Evolutionary conservation across 2,113 vertebrate species (phyloP).

Genomic region (Marmota monax): DNA sequence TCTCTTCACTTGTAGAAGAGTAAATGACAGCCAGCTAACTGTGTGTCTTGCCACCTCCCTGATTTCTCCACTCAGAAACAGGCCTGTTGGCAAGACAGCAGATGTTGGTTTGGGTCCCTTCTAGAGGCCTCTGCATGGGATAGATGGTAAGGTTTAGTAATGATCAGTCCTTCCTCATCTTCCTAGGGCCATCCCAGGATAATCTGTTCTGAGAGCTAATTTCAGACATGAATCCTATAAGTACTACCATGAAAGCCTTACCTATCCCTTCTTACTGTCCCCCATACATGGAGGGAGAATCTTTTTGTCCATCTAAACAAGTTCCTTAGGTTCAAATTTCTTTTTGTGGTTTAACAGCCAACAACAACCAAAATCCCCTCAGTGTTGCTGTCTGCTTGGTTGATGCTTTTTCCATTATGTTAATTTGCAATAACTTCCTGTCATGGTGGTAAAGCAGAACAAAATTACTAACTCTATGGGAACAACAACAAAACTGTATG

Average conservation of each 20-base stretch:
- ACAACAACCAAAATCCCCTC: background rate
- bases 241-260: background rate
- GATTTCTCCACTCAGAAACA: background rate
- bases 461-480: background rate
- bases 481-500: background rate
- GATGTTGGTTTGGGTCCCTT: background rate
- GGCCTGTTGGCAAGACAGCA: background rate
- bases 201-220: background rate
- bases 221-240: background rate
- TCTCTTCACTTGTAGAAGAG: background rate
- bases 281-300: background rate
- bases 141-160: background rate
- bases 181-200: background rate
- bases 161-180: background rate
- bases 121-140: background rate
- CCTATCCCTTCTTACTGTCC: background rate
- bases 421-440: background rate
- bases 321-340: slow-evolving; percentile 31
- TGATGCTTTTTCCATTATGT: background rate
- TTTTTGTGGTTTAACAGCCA: background rate
- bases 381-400: background rate
- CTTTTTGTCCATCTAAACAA: background rate
- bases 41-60: background rate
- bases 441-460: background rate
- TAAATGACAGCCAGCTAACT: no score